Evolutionary conservation across 1,140 invertebrate species (phyloP), one percentile per base, ranked within the genome.

Genomic region (Hycleus phaleratus): DNA sequence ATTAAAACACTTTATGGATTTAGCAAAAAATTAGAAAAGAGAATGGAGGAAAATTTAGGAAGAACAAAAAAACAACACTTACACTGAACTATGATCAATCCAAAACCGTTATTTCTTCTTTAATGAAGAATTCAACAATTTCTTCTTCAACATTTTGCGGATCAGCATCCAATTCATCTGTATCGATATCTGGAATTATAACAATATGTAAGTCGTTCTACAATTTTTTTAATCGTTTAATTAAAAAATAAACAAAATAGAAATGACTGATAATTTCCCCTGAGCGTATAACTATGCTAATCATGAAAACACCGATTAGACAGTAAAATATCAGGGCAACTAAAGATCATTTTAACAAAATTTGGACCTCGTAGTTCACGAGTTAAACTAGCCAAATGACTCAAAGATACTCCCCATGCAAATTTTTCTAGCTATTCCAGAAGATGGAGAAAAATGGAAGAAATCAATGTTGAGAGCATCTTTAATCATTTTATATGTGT

Each of bases 81-180:
- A 9, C 44, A 53, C 51, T 45, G 44, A 40, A 53, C 44, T 46
- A 38, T 38, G 39, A 26, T 55, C 70, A 79, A 60, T 90, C 87
- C 68, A 95, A 78, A 59, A 88, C 75, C 12, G 85, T 90, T 63
- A 84, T 83, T 83, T 97, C 95, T 81, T 97, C 93, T 81, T 96
- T 97, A 69, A 97, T 84, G 79, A 98, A 91, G 85, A 97, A 96
- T 86, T 97, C 95, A 68, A 97, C 86, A 71, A 90, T 82, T 81
- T 97, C 95, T 73, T 97, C 94, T 71, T 95, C 92, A 66, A 95
- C 84, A 69, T 95, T 93, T 62, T 87, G 85, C 38, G 84, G 83
- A 68, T 95, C 87, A 44, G 84, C 86, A 72, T 90, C 88, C 61
- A 95, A 75, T 72, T 88, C 87, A 77, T 98, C 94, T 6, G 93